Evolutionary conservation across 2,888 invertebrate species (phyloP), one percentile per base, ranked within the genome.

Genomic region (Xestoiulus laeticollis): DNA sequence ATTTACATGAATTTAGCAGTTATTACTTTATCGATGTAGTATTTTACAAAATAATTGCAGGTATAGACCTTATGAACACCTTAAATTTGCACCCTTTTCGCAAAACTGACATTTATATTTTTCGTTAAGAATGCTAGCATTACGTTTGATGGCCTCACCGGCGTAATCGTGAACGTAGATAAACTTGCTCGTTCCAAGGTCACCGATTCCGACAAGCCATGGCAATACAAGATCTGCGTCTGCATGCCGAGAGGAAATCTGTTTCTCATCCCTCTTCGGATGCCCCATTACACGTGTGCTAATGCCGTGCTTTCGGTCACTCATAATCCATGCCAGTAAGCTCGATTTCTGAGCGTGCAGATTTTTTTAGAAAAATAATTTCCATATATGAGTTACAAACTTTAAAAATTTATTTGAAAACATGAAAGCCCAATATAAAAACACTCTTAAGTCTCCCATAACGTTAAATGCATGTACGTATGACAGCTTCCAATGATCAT

Each of bases 231-330:
- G 91, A 94, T 98, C 0, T 98, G 97, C 90, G 95, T 97, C 0
- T 97, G 97, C 91, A 96, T 97, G 96, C 97, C 97, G 0, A 95
- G 95, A 89, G 97, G 97, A 0, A 96, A 95, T 90, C 91, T 98
- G 87, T 97, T 97, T 91, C 93, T 95, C 89, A 94, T 53, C 30
- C 89, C 87, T n/a, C 53, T 89, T 4, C 32, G 19, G 16, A 44
- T 85, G 14, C 53, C 30, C 32, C 85, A 87, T 43, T 89, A 89
- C 87, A 87, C 86, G 10, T 89, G 89, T 33, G 85, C 88, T 4
- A 89, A 88, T 53, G 89, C 89, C 0, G 86, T 88, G 3, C 30
- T 88, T n/a, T 78, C 88, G 1, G 89, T 88, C 8, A 87, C 33
- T 22, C 87, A 38, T 30, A 89, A 87, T 48, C 89, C 89, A 14